phyloP scores from a whole-genome alignment of 2,888 invertebrate species.

The Panopea generosa region DNA sequence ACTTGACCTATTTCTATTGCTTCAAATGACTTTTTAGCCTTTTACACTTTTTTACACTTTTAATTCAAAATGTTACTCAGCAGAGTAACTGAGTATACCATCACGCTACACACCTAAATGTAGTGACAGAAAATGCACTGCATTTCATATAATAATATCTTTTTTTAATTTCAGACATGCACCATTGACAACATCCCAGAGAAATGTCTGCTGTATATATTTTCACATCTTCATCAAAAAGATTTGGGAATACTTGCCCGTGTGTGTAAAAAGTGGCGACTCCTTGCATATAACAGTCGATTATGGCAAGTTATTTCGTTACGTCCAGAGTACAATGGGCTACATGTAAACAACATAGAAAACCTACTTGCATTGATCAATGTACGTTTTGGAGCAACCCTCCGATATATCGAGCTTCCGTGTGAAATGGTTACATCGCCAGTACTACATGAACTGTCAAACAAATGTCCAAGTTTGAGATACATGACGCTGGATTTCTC shows the following conservation, averaged over 20 bases:
- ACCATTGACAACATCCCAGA: conserved; percentile 93
- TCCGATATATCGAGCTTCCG: conserved; percentile 88
- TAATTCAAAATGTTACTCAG: too few relatives aligned
- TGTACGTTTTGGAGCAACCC: conserved; percentile 86
- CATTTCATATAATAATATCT: too few relatives aligned
- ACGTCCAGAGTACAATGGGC: conserved; percentile 97
- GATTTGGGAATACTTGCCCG: conserved; percentile 95
- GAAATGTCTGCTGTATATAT: conserved; percentile 96
- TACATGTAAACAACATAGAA: conserved; percentile 94
- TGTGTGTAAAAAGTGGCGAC: conserved; percentile 98
- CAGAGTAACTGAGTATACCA: too few relatives aligned
- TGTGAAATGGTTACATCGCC: conserved; percentile 98
- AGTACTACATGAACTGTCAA: conserved; percentile 97
- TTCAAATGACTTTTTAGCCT: too few relatives aligned
- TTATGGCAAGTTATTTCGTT: conserved; percentile 98
- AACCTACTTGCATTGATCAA: conserved; percentile 93
- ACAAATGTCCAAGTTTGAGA: conserved; percentile 87
- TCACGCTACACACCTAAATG: too few relatives aligned
- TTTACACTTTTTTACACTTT: too few relatives aligned
- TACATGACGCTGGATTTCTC: conserved; percentile 97
- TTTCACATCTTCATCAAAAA: conserved; percentile 96
- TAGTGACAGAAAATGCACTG: too few relatives aligned
- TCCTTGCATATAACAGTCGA: conserved; percentile 96
- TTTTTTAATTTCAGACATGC: conserved; percentile 77
- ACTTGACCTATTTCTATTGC: too few relatives aligned